Evolutionary conservation across 1,140 invertebrate genomes (phyloP).

Genomic region (Macrosteles quadrilineatus): DNA sequence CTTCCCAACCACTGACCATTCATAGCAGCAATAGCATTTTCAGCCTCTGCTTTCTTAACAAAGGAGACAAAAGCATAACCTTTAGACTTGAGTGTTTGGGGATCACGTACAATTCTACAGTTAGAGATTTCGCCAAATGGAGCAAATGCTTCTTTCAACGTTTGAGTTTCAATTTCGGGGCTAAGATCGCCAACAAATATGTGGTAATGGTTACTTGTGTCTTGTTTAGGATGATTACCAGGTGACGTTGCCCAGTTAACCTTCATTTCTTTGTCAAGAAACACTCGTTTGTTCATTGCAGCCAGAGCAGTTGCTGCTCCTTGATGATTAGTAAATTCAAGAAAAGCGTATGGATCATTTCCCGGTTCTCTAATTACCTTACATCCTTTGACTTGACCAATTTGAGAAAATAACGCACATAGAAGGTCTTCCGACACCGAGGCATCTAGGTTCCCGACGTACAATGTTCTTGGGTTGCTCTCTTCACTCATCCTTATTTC

Average conservation of each 20-base stretch:
- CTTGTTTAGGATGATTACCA: slow-evolving; percentile 96
- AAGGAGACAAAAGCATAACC: slow-evolving; percentile 99
- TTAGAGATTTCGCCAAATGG: slow-evolving; percentile 99
- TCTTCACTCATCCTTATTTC: slow-evolving; percentile 63
- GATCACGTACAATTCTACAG: slow-evolving; percentile 97
- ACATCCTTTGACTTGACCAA: slow-evolving; percentile 94
- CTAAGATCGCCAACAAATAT: slow-evolving; percentile 99
- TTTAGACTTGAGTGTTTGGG: slow-evolving; percentile 98
- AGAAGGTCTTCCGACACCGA: slow-evolving; percentile 93
- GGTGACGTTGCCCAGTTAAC: slow-evolving; percentile 98
- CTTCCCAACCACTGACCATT: slow-evolving; percentile 99
- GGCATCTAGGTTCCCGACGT: slow-evolving; percentile 95
- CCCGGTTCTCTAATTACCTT: slow-evolving; percentile 97
- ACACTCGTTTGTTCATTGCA: slow-evolving; percentile 96
- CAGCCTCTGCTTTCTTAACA: slow-evolving; percentile 98
- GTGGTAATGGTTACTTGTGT: slow-evolving; percentile 98
- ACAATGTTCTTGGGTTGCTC: slow-evolving; percentile 85
- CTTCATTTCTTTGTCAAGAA: slow-evolving; percentile 99
- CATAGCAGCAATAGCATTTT: slow-evolving; percentile 96
- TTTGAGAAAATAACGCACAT: slow-evolving; percentile 91
- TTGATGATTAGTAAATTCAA: slow-evolving; percentile 94
- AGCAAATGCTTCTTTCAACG: slow-evolving; percentile 93
- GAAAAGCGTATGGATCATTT: slow-evolving; percentile 97
- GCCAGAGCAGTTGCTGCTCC: slow-evolving; percentile 91
- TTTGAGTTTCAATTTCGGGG: slow-evolving; percentile 98